Evolutionary conservation across 2,888 invertebrate genomes (phyloP), one percentile per base, ranked within the genome.

Genomic region (Punctoribates punctum): DNA sequence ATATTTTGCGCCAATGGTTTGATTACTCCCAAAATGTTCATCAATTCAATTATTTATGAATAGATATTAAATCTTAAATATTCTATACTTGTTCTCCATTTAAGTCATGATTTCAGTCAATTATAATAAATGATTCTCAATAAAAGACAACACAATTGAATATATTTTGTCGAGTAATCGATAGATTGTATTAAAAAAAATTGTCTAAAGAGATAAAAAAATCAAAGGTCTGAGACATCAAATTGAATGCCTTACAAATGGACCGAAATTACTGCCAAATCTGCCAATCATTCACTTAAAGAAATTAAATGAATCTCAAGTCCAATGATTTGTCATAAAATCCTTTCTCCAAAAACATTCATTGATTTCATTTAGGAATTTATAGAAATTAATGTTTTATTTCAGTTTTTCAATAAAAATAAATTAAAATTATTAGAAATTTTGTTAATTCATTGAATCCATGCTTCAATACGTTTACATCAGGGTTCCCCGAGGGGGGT

Each of bases 1-100:
- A 70, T 70, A 42, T 70, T 70, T 11, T 70, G 70, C 42, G 17
- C 70, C 4, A 70, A 70, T n/a, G 70, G 23, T 23, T 70, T 70
- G 8, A 70, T 70, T 23, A 70, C n/a, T 23, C 23, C 70, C 6
- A 38, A 46, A 46, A 70, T 70, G 70, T 23, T 42, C 23, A 42
- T 70, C 38, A 70, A 70, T 70, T 70, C 70, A 38, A 23, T 70
- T 20, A n/a, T 70, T 42, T 70, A 13, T 34, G 70, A 42, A 23
- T 38, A 23, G 25, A 62, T 62, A 8, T 3, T 38, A 23, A 57
- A 62, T 62, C 5, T 3, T 23, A 17, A 23, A 62, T 23, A 27
- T 29, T 15, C 27, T 23, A 62, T 62, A 34, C 3, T 34, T 34
- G 8, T 34, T 34, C 8, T 57, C 23, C 57, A 23, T 65, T 27